Base-by-base conservation (phyloP, 2,113 vertebrate genomes). In the Ciconia stormi region DNA sequence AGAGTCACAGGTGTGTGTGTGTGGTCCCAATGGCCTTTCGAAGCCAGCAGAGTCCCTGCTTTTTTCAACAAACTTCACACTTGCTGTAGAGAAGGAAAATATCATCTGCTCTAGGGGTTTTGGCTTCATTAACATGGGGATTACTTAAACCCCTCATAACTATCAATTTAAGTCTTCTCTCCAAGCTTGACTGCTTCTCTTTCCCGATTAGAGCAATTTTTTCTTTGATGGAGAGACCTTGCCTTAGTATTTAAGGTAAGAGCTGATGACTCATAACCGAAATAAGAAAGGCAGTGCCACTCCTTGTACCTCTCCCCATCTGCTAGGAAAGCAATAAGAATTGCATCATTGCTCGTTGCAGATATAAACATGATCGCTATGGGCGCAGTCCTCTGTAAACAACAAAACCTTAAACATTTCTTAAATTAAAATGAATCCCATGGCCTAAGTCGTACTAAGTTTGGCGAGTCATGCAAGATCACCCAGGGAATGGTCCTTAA, bases 241-340 rank as follows among this genome's bases (percentile, higher is more conserved):
- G 0, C 89, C 69, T 85, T 92, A 50, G 26, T 84, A 65, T 83
- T 92, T 81, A 84, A 93, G 80, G 55, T 84, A 82, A 92, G 40
- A 82, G 77, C 30, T 79, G 63, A 44, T 89, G 87, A 92, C 44
- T 95, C 89, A 93, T 34, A 89, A 87, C 26, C 15, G 50, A 92
- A 95, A 76, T 52, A 92, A 95, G 80, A 81, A 84, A 67, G 23
- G 21, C 67, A 71, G 30, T 42, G 73, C 83, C 49, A 82, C 91
- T 92, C 89, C 93, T 97, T 87, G 27, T 25, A 82, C 36, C 30
- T 90, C n/a, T 95, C 62, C 32, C 17, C 18, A 1, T 56, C 61
- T 92, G 77, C 73, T 65, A 82, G 62, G 34, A 65, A 79, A 92
- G 87, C 86, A 89, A 2, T 61, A 79, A 46, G 86, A 91, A 65